These are phyloP conservation scores for Catonia carolina DNA, from an alignment of 2,888 invertebrate genomes.

Conservation along the genomic window DNA sequence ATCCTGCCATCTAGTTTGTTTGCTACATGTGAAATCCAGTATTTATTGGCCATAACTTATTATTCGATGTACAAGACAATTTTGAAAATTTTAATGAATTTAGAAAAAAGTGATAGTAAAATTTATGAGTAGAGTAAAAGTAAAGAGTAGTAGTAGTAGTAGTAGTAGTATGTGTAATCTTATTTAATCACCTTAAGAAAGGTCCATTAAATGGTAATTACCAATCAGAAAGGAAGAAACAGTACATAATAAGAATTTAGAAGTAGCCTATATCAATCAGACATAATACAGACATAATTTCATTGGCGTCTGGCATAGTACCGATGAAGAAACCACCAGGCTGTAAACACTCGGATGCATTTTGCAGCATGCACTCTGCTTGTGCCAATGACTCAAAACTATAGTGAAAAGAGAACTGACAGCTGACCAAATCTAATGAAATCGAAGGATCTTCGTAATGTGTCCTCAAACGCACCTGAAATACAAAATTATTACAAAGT, in stretches of 20 bases:
- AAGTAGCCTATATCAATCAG: neutral
- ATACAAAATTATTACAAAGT: no score
- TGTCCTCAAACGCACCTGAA: constrained; percentile 57
- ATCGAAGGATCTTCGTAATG: constrained; percentile 71
- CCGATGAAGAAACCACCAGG: constrained; percentile 95
- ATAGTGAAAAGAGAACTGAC: constrained; percentile 98
- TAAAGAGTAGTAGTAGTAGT: no score
- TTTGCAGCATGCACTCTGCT: constrained; percentile 86
- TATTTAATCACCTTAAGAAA: no score
- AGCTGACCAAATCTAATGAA: constrained; percentile 83
- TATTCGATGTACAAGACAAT: no score
- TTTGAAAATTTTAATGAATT: no score
- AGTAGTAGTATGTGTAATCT: no score
- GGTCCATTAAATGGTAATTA: no score
- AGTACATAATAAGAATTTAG: neutral
- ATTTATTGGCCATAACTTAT: no score
- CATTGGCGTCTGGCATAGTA: constrained; percentile 89
- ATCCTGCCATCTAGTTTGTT: no score
- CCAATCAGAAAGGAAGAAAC: neutral
- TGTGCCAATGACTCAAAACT: constrained; percentile 84
- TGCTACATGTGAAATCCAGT: no score
- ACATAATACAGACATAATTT: constrained; percentile 61
- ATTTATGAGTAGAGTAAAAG: no score
- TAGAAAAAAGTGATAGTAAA: no score
- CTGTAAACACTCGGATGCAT: constrained; percentile 82